Base-by-base conservation (phyloP, 1,140 invertebrate genomes). In the Ectropis grisescens region DNA sequence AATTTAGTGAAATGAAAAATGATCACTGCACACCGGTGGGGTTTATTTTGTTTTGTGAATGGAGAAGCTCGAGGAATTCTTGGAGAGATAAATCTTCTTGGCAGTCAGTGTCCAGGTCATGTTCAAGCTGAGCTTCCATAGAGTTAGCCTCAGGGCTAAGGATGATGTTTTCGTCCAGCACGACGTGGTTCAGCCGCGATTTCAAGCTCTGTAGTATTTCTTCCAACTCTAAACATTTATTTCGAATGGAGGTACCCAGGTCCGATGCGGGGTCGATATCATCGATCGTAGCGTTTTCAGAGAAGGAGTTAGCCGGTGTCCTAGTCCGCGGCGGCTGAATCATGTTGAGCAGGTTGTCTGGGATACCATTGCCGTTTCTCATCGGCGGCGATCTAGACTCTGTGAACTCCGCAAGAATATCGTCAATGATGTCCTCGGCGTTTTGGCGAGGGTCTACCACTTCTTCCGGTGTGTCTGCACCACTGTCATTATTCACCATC, bases 191-290 rank as follows among this genome's bases (percentile, higher is more conserved):
- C 7, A 84, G 56, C 5, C 82, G 68, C 2, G 80, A 76, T 36
- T 84, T 84, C 1, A 84, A 51, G 47, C 79, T 79, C 39, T 80
- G 80, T 8, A 82, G 62, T 6, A 84, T 82, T 49, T 82, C 80
- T 43, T 84, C 82, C 1, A 83, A 56, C 52, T 83, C 82, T 29
- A 75, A 61, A 41, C 80, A 83, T 41, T 83, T 83, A 37, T 82
- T 78, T 51, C 79, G 60, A 14, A 83, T 75, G 0, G 82, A 82
- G 6, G 75, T 66, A 1, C 82, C 82, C 12, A 83, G 58, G 39
- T 82, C 80, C 0, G 82, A 83, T 3, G 70, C 30, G 3, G 80
- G 79, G 36, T 83, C 82, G 25, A 83, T 82, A 36, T 82, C 82
- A 15, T 82, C 79, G 13, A 83, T 56, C 0, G 67, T 69, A 7